Conservation (phyloP, 2,888 invertebrate genomes). For the Cheilosia grossa region DNA sequence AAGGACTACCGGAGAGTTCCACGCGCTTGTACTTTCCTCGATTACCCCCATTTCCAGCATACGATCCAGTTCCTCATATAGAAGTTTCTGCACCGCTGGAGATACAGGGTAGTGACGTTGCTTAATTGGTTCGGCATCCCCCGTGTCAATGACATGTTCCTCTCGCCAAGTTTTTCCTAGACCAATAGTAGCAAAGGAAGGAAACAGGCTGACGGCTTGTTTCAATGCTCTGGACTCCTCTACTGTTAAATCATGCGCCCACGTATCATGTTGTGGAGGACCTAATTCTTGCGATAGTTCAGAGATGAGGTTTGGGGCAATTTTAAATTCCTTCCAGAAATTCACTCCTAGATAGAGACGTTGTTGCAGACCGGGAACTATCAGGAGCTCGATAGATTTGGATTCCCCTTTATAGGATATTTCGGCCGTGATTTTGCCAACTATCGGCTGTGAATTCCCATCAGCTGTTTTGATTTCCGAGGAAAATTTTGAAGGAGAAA, state of each 20-base stretch:
- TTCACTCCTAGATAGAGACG: constrained; percentile 7
- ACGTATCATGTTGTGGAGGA: background rate
- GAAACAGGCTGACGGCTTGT: background rate
- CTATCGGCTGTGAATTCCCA: background rate
- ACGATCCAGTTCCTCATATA: constrained; percentile 42
- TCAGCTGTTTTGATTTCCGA: constrained; percentile 8
- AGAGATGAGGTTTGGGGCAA: background rate
- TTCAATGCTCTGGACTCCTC: background rate
- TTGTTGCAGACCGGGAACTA: background rate
- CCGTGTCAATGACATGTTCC: constrained; percentile 33
- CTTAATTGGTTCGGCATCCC: constrained; percentile 25
- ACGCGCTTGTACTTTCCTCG: constrained; percentile 47
- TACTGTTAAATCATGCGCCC: background rate
- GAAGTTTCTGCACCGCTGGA: constrained; percentile 34
- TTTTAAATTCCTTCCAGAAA: constrained; percentile 20
- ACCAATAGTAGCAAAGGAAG: constrained; percentile 35
- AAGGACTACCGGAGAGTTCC: constrained; percentile 47
- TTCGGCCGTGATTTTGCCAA: background rate
- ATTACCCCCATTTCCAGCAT: constrained; percentile 50
- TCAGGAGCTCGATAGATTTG: background rate
- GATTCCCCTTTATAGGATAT: background rate
- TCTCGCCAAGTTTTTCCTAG: constrained; percentile 16
- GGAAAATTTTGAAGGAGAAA: background rate
- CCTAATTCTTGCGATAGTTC: background rate
- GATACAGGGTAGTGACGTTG: constrained; percentile 31